Evolutionary conservation across 2,797 vertebrate species (phyloP), one percentile per base, ranked within the genome.

Genomic region (Lithobates sylvaticus): DNA sequence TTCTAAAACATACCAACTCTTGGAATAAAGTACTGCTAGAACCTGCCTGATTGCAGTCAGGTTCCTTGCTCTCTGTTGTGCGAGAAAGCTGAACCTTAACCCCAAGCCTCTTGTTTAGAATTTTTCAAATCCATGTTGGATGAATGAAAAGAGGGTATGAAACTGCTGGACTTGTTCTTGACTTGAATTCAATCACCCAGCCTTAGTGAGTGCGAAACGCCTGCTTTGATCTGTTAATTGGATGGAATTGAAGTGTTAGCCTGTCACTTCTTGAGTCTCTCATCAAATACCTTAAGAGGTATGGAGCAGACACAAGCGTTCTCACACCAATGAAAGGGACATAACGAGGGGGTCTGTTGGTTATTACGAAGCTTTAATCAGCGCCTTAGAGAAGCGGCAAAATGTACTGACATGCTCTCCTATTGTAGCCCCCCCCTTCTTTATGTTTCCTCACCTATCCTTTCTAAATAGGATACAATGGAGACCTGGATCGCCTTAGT

Each of bases 201-300:
- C 89, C 90, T 34, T 91, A 91, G 96, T 95, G 97, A 93, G 96
- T 93, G 94, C 94, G 93, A 91, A 95, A 96, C 95, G 93, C 94
- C 91, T 92, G 92, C 96, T 96, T 99, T 99, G 97, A 99, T 98
- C 97, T 97, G 93, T 96, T 99, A 99, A 99, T 99, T 99, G 98
- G 98, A 96, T 97, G 96, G 97, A 98, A 98, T 96, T 96, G 95
- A 96, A 98, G 97, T 97, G 96, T 96, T 96, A 95, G 96, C 94
- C 96, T 95, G 96, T 93, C 95, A 96, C 96, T 95, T 96, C 97
- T 97, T 96, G 97, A 81, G 97, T 96, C 95, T 95, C 96, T 95
- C 95, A 95, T 96, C 94, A 95, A 96, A 96, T 96, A 94, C 94
- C 95, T 96, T 94, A 93, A 96, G 95, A 96, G 95, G 95, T 94